Evolutionary conservation across 2,888 invertebrate species (phyloP), one percentile per base, ranked within the genome.

Genomic region (Drosophila nr. medialis): DNA sequence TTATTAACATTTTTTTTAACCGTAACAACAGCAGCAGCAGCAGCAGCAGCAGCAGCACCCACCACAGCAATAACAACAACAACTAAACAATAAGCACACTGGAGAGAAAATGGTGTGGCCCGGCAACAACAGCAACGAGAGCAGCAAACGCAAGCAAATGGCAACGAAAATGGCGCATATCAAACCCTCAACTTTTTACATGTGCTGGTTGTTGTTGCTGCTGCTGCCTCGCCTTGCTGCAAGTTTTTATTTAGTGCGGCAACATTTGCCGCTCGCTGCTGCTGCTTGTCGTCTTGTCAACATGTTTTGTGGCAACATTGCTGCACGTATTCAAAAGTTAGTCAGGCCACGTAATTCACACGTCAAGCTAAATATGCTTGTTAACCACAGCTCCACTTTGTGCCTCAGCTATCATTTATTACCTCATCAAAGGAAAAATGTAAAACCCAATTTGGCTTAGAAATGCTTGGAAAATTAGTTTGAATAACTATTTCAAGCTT

Each of bases 131-230:
- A 59, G 27, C 64, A 54, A n/a, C 54, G 42, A 68, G 56, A 66
- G 53, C 83, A 71, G 60, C 82, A 70, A 78, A 78, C 65, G 61
- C 76, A 64, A 81, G 80, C 80, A 89, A 90, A 90, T 90, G 90
- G 80, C 86, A 89, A 89, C 80, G 75, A 91, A 91, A 91, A 90
- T 91, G 90, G 91, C 90, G 91, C 75, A 84, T 78, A 83, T 90
- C 89, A 86, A 75, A 91, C 73, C 80, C 81, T 78, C 66, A 61
- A 70, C 75, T 72, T 77, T 63, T 65, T 66, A 53, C 59, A 38
- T 65, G 40, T 40, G 29, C 27, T 38, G 21, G 24, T 56, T 36
- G 62, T 53, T 62, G 64, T 11, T 65, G 77, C 6, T 62, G 65
- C 54, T 81, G 77, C 6, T 81, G 81, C 78, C 78, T 81, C 73